These are phyloP conservation scores for Plumapathes pennacea DNA, from an alignment of 92 coral and sea anemone genomes.

Conservation along the genomic window DNA sequence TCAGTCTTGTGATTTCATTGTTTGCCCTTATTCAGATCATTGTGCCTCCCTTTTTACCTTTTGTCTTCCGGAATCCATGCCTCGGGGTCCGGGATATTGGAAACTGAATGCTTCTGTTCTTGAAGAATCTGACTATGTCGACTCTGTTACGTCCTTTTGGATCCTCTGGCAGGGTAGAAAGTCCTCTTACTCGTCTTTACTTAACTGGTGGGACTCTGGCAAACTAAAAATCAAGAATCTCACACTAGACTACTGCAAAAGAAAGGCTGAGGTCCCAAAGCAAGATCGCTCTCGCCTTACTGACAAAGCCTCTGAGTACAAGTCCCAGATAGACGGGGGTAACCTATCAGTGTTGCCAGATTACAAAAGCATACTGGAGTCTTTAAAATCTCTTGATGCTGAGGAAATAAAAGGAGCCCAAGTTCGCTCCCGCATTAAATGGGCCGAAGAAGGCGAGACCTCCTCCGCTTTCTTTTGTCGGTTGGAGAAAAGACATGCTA, in stretches of 20 bases:
- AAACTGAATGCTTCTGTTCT: conserved; percentile 12
- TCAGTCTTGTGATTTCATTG: background rate
- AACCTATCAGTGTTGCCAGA: too few relatives aligned
- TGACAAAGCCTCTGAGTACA: too few relatives aligned
- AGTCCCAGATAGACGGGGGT: too few relatives aligned
- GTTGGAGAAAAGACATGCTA: background rate
- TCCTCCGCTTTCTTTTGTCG: conserved; percentile 6
- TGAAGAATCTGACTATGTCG: background rate
- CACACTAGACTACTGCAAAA: background rate
- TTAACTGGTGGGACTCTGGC: conserved; percentile 12
- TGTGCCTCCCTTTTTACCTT: background rate
- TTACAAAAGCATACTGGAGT: too few relatives aligned
- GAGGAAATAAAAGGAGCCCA: too few relatives aligned
- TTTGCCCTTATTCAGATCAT: conserved; percentile 21
- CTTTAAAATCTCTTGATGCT: too few relatives aligned
- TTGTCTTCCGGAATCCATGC: conserved; percentile 1
- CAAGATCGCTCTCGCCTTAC: too few relatives aligned
- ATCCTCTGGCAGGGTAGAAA: background rate
- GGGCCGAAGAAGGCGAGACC: too few relatives aligned
- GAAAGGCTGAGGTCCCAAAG: background rate
- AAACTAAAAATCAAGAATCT: conserved; percentile 1
- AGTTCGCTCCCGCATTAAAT: too few relatives aligned
- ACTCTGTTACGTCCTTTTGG: background rate
- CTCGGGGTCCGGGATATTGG: conserved; percentile 16
- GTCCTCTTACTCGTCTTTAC: background rate